A percentile compares a stretch with the other conserved stretches of the same genome.
These are phyloP conservation scores for Athene noctua DNA, from an alignment of 2,113 vertebrate species.

Conservation along the genomic window DNA sequence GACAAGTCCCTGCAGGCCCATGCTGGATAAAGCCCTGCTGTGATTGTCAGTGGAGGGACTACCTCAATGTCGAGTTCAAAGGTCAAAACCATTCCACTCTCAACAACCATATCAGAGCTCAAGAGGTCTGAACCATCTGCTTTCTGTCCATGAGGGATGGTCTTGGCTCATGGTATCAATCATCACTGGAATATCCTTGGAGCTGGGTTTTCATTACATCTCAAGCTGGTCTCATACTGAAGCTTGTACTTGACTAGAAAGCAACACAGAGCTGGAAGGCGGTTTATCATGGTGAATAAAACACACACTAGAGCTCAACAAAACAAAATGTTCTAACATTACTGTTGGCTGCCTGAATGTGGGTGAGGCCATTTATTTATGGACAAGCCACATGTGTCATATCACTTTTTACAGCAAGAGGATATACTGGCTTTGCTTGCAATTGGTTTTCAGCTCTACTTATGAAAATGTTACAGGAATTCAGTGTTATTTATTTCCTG, in stretches of 20 bases:
- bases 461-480: neutral
- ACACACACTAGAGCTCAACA: neutral
- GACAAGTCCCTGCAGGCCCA: neutral
- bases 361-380: neutral
- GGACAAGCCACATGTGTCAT: neutral
- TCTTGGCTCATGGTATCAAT: neutral
- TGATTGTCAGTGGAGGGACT: neutral
- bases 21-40: neutral
- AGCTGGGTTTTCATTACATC: neutral
- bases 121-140: neutral
- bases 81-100: neutral
- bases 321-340: neutral
- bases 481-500: neutral
- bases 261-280: neutral
- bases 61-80: neutral
- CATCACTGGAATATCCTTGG: neutral
- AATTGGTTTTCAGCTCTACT: neutral
- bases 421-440: neutral
- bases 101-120: neutral
- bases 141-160: accelerated
- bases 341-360: neutral
- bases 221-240: neutral
- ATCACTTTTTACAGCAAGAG: neutral
- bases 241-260: neutral
- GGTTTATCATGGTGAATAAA: neutral